Base-by-base conservation (phyloP, 2,113 vertebrate species). In the Laterallus jamaicensis region DNA sequence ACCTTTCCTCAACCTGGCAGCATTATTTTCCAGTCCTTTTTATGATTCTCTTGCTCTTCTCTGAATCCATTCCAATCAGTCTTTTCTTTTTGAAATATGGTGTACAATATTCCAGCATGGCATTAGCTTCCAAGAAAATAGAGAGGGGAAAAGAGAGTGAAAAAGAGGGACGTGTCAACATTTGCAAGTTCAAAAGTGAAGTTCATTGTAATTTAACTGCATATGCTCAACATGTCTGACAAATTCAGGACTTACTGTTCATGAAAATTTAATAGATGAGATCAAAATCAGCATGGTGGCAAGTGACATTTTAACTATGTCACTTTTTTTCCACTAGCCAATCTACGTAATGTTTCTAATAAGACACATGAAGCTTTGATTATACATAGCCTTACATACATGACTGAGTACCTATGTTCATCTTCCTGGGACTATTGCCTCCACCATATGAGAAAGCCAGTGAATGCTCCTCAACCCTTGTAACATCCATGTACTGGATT, bases 21-120 rank as follows among this genome's bases (percentile, higher is more conserved):
- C 32, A 21, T 86, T 86, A 82, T 95, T 92, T 96, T 83, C 79
- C 39, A 40, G 50, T 62, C 22, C 29, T 77, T 90, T 90, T 90
- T 74, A 83, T 58, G 55, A 88, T 82, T 94, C 58, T 70, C 40
- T 55, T 87, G 47, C 11, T 92, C n/a, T 62, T 77, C 9, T 90
- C 37, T 89, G 73, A 80, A 62, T 91, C 60, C 40, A 47, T 49
- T 86, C 75, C 14, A 31, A 90, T 87, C 68, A 44, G 18, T 64
- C 50, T 90, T 69, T 40, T 71, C 22, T 88, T 93, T 76, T 56
- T 95, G 74, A 94, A 92, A 79, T 89, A 69, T 4, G 49, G 29
- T 32, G 29, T 3, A 42, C 20, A 74, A 58, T 90, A 85, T 24
- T 69, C 11, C 32, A 70, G 12, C 14, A 10, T 55, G n/a, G 5